Conservation (phyloP, 2,797 vertebrate species). For the Acrossocheilus fasciatus region DNA sequence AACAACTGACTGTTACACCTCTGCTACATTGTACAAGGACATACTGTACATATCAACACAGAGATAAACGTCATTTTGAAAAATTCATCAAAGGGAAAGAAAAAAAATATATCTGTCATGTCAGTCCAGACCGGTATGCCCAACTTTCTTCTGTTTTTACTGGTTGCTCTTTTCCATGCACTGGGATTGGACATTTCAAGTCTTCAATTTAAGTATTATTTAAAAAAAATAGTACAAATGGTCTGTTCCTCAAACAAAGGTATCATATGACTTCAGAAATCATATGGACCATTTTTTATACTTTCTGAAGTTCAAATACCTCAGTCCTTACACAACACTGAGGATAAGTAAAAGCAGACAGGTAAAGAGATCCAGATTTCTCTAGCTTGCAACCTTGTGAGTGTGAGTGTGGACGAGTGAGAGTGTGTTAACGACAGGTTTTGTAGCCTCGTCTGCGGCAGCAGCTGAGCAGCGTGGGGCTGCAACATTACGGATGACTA, state of each 20-base stretch:
- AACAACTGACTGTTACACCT: neutral
- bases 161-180: neutral
- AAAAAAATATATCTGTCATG: neutral
- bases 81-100: neutral
- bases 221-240: neutral
- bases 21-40: neutral
- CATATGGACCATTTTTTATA: neutral
- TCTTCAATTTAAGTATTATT: neutral
- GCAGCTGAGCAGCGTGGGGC: constrained; percentile 31
- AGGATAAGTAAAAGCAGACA: neutral
- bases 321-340: neutral
- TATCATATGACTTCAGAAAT: neutral
- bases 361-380: neutral
- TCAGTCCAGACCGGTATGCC: neutral
- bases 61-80: neutral
- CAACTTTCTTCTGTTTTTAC: neutral
- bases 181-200: neutral
- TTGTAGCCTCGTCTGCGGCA: constrained; percentile 15
- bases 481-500: constrained; percentile 39
- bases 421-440: constrained; percentile 12
- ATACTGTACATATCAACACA: neutral
- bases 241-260: neutral
- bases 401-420: neutral
- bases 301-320: neutral
- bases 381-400: neutral